Conservation (phyloP, 2,113 vertebrate species). For the Corythoichthys haematopterus region DNA sequence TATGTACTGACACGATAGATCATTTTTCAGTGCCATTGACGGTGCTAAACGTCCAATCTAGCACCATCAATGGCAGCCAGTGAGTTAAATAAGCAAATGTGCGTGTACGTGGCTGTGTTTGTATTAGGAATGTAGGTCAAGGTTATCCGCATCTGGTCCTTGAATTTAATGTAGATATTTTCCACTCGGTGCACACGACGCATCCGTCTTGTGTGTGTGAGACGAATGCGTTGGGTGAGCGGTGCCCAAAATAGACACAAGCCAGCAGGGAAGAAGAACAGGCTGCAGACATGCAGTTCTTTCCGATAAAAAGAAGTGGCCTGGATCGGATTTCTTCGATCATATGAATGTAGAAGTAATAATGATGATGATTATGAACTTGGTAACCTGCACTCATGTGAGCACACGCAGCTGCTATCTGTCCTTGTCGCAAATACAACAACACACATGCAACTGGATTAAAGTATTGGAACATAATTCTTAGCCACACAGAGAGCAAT, state of each 20-base stretch:
- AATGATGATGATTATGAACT: slow-evolving; percentile 39
- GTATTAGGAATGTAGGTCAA: slow-evolving; percentile 55
- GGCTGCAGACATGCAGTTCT: slow-evolving; percentile 25
- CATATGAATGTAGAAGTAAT: slow-evolving; percentile 50
- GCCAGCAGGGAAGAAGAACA: slow-evolving; percentile 11
- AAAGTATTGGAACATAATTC: no score
- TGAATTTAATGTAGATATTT: slow-evolving; percentile 37
- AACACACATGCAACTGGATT: no score
- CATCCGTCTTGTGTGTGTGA: background rate
- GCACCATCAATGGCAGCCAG: no score
- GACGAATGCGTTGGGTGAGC: slow-evolving; percentile 35
- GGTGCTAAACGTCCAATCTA: no score
- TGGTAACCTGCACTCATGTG: slow-evolving; percentile 16
- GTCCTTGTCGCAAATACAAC: no score
- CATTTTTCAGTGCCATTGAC: no score
- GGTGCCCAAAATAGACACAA: slow-evolving; percentile 60
- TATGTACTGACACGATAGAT: no score
- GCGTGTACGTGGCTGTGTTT: background rate
- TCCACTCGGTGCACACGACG: slow-evolving; percentile 14
- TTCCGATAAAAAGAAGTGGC: slow-evolving; percentile 10
- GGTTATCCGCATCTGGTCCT: slow-evolving; percentile 49
- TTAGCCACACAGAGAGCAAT: background rate
- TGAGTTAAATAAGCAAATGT: no score
- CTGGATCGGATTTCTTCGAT: slow-evolving; percentile 19
- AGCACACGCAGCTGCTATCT: no score